phyloP scores from a whole-genome alignment of 1,140 invertebrate genomes.

The Atopsyche davidsoni region DNA sequence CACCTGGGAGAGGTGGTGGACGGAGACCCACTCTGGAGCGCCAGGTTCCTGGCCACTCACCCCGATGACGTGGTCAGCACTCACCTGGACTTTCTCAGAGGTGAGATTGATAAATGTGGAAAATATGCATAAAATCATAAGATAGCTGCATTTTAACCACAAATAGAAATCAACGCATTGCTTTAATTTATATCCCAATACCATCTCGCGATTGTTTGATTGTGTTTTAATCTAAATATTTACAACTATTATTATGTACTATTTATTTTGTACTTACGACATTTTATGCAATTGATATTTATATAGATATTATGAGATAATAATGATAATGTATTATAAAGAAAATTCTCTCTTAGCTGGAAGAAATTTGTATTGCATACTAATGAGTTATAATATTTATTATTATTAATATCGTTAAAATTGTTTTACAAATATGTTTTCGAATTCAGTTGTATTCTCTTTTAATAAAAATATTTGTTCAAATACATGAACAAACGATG shows the following conservation, averaged over 20 bases:
- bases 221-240: no score
- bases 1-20: constrained; percentile 63
- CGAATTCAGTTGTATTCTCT: not conserved
- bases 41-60: constrained; percentile 64
- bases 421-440: constrained; percentile 1
- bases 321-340: not conserved
- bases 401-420: not conserved
- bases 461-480: not conserved
- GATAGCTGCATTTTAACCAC: no score
- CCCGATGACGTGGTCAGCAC: constrained; percentile 65
- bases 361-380: not conserved
- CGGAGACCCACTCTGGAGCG: constrained; percentile 76
- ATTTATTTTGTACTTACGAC: no score
- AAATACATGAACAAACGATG: not conserved
- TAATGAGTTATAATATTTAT: not conserved
- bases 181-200: no score
- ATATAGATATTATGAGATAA: not conserved
- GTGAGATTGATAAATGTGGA: no score
- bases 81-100: constrained; percentile 69
- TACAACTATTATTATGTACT: no score
- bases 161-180: no score
- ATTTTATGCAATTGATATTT: no score
- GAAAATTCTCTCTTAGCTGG: not conserved
- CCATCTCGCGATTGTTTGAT: no score
- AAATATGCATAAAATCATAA: no score